Evolutionary conservation across 2,888 invertebrate genomes (phyloP).

Genomic region (Serrognathus titanus): DNA sequence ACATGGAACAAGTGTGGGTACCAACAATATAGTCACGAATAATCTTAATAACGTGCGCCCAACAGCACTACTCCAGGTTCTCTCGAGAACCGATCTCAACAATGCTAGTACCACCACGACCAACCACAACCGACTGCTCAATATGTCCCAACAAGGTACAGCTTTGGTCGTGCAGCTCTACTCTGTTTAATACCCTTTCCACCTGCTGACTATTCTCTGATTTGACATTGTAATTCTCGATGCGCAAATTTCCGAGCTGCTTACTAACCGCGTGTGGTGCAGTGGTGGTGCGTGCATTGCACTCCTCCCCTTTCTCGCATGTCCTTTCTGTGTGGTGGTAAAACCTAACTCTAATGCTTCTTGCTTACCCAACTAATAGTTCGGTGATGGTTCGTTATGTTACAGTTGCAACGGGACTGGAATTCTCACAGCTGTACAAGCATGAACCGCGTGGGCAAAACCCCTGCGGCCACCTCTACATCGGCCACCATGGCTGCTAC

Average conservation of each 20-base stretch:
- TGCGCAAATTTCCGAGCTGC: conserved; percentile 27
- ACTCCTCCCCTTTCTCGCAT: conserved; percentile 33
- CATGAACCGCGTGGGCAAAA: conserved; percentile 49
- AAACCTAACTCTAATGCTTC: conserved; percentile 26
- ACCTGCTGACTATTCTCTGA: conserved; percentile 14
- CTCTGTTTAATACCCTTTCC: conserved; percentile 16
- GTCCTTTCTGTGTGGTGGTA: conserved; percentile 26
- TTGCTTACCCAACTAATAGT: conserved; percentile 22
- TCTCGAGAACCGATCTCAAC: conserved; percentile 50
- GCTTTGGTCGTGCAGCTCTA: conserved; percentile 23
- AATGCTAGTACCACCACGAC: conserved; percentile 52
- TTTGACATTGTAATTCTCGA: too few species aligned
- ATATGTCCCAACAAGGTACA: conserved; percentile 51
- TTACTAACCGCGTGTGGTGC: conserved; percentile 45
- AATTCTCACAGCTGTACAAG: conserved; percentile 52
- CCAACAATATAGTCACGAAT: conserved; percentile 53
- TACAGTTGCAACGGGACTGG: conserved; percentile 53
- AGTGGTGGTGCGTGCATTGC: conserved; percentile 49
- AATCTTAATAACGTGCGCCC: conserved; percentile 51
- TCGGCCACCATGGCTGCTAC: conserved; percentile 49
- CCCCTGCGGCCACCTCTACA: conserved; percentile 46
- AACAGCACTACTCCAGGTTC: conserved; percentile 50
- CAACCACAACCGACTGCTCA: conserved; percentile 52
- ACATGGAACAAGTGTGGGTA: conserved; percentile 64
- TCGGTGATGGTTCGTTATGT: conserved; percentile 28